These are phyloP conservation scores for Perca flavescens DNA, from an alignment of 2,113 vertebrate genomes.

Conservation along the genomic window DNA sequence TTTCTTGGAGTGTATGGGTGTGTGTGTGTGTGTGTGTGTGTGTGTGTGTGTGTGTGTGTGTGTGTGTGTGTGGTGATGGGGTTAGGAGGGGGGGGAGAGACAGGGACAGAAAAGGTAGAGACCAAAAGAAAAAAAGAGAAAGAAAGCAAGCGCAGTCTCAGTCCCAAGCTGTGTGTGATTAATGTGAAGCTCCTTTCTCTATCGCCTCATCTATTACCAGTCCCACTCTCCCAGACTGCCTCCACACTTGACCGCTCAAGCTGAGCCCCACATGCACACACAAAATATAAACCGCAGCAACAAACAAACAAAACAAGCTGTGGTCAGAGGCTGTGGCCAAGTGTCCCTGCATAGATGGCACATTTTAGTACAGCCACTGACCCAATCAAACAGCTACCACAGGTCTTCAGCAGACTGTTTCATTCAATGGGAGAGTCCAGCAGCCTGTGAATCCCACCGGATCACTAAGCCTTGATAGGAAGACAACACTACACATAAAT, in stretches of 20 bases:
- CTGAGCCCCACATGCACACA: slow-evolving; percentile 57
- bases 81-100: slow-evolving; percentile 5
- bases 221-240: slow-evolving; percentile 72
- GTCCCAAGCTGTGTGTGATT: slow-evolving; percentile 80
- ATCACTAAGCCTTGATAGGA: slow-evolving; percentile 33
- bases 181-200: slow-evolving; percentile 82
- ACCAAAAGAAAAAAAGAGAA: slow-evolving; percentile 38
- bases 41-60: slow-evolving; percentile 48
- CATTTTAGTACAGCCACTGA: slow-evolving; percentile 50
- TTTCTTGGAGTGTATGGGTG: slow-evolving; percentile 48
- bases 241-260: slow-evolving; percentile 81
- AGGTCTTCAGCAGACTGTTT: slow-evolving; percentile 38
- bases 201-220: slow-evolving; percentile 82
- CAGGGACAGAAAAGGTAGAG: slow-evolving; percentile 30
- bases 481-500: slow-evolving; percentile 34
- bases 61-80: slow-evolving; percentile 41
- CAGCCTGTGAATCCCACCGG: slow-evolving; percentile 12
- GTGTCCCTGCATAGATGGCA: slow-evolving; percentile 38
- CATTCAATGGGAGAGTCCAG: slow-evolving; percentile 4
- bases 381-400: slow-evolving; percentile 32
- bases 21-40: slow-evolving; percentile 47
- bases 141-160: slow-evolving; percentile 58
- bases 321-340: slow-evolving; percentile 51
- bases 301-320: slow-evolving; percentile 59
- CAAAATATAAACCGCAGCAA: slow-evolving; percentile 26